Evolutionary conservation across 2,888 invertebrate genomes (phyloP), one percentile per base, ranked within the genome.

Genomic region (Sinodicranocentrus sp.): DNA sequence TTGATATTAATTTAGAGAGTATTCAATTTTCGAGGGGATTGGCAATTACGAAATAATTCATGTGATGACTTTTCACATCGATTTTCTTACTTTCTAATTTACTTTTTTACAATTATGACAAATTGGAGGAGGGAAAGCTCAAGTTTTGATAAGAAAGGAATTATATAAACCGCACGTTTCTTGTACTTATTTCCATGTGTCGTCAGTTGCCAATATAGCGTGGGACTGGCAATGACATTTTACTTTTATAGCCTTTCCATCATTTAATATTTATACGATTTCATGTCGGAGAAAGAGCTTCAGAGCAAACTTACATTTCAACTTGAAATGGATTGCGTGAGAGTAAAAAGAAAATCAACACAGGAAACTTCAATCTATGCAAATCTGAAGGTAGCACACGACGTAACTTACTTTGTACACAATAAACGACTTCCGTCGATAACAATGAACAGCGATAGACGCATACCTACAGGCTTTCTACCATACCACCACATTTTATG

Each of bases 381-480:
- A 54, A 54, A 19, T 26, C 10, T 61, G 3, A 10, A 25, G 39
- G 13, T 48, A n/a, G 10, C 48, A n/a, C n/a, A 48, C 15, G n/a
- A 10, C 10, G 10, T 10, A 48, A n/a, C 10, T 48, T 48, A 48
- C 48, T 48, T 65, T 43, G 65, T 43, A 39, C 65, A 44, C 65
- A 39, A 65, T 44, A 65, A 65, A 65, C 15, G 43, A 33, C 39
- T 65, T 65, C 65, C 43, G 65, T 65, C 65, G 33, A 33, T 43
- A 59, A 59, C 59, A 28, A 26, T 48, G 48, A 48, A 10, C 15
- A 48, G n/a, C 48, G 1, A 28, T 33, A 65, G 19, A 65, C 43
- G 17, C 65, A 17, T 21, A 26, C 3, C 3, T 10, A 59, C n/a
- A n/a, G n/a, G n/a, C n/a, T n/a, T n/a, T n/a, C n/a, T n/a, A n/a